Percentiles rank a stretch among this genome's conserved stretches.
Conservation (phyloP, 2,113 vertebrate genomes). For the Gyps fulvus region DNA sequence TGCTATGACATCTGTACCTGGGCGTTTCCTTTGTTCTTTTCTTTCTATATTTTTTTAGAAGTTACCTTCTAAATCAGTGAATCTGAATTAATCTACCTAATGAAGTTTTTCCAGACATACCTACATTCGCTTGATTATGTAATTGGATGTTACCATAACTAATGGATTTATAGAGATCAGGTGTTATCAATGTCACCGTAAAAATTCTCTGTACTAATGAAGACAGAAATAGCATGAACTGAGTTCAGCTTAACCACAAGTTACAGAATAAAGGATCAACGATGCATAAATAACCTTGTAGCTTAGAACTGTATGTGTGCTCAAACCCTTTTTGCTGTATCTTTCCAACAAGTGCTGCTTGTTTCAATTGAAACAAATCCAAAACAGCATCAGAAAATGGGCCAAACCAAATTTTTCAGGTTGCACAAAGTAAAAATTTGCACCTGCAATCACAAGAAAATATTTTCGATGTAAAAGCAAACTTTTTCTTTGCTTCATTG, state of each 20-base stretch:
- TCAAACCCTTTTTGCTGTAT: not conserved
- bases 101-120: not conserved
- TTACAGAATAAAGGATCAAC: not conserved
- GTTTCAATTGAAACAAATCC: not conserved
- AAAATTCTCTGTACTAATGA: not conserved
- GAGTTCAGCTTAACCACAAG: not conserved
- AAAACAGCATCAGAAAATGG: not conserved
- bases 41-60: not conserved
- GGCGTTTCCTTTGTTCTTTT: not conserved
- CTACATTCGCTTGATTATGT: not conserved
- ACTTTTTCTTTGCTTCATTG: not conserved
- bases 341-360: not conserved
- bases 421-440: not conserved
- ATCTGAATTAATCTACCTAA: not conserved
- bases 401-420: not conserved
- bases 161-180: not conserved
- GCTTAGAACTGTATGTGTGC: not conserved
- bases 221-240: not conserved
- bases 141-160: not conserved
- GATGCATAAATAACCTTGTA: not conserved
- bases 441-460: not conserved
- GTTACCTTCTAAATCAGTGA: not conserved
- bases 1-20: not conserved
- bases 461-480: not conserved
- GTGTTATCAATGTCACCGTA: not conserved